Conservation (phyloP, 2,888 invertebrate species). For the Agrilus mali region DNA sequence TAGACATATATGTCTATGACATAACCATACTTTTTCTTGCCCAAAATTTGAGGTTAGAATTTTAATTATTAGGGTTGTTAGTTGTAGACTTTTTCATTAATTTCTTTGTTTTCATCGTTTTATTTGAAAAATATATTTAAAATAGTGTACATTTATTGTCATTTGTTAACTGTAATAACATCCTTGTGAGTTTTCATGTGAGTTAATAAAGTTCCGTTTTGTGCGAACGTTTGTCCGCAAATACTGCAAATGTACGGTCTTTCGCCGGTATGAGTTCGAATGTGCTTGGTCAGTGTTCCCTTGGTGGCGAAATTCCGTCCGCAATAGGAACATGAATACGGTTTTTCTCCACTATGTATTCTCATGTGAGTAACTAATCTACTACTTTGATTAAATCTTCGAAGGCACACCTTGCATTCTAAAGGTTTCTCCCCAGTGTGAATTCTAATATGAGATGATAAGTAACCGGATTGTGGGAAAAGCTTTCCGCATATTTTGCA, state of each 20-base stretch:
- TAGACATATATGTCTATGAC: too few relatives aligned
- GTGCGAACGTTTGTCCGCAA: conserved; percentile 25
- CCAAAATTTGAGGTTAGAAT: too few relatives aligned
- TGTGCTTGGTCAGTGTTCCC: conserved; percentile 25
- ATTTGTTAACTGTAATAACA: too few relatives aligned
- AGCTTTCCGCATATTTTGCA: conserved; percentile 23
- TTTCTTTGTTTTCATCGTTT: too few relatives aligned
- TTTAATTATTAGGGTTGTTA: too few relatives aligned
- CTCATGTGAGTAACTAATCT: conserved; percentile 23
- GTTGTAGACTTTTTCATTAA: too few relatives aligned
- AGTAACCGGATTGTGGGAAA: conserved; percentile 23
- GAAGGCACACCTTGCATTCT: conserved; percentile 21
- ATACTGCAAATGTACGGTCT: conserved; percentile 23
- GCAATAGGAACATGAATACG: conserved; percentile 23
- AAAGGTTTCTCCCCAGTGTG: conserved; percentile 26
- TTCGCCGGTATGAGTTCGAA: conserved; percentile 26
- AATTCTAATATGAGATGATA: conserved; percentile 24
- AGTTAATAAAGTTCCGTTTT: conserved; percentile 22
- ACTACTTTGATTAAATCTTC: conserved; percentile 23
- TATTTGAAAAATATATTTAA: background rate
- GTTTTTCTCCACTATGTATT: conserved; percentile 24
- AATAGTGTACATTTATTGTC: background rate
- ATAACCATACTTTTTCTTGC: too few relatives aligned
- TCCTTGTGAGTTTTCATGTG: conserved; percentile 25
- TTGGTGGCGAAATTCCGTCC: conserved; percentile 23